phyloP scores from a whole-genome alignment of 2,113 vertebrate species.

The Lucifuga dentata region DNA sequence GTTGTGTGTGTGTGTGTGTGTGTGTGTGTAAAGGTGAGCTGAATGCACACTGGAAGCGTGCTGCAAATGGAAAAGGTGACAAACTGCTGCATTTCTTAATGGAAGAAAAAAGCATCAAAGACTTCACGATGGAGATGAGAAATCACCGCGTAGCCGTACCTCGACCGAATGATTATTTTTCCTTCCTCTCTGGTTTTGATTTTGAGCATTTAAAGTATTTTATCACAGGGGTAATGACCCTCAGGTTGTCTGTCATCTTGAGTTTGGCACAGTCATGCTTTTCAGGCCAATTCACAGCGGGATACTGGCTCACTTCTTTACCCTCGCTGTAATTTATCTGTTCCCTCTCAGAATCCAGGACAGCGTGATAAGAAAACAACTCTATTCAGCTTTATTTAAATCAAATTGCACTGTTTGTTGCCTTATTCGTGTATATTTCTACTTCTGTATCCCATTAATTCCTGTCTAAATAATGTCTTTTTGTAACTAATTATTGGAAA shows the following conservation, averaged over 20 bases:
- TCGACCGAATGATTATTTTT: slow-evolving; percentile 9
- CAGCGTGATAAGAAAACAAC: slow-evolving; percentile 25
- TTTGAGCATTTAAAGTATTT: slow-evolving; percentile 40
- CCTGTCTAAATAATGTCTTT: not conserved
- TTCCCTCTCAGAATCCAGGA: slow-evolving; percentile 29
- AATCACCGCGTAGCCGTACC: not conserved
- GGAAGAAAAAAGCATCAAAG: slow-evolving; percentile 23
- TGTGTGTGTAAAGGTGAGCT: slow-evolving; percentile 54
- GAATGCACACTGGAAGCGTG: not conserved
- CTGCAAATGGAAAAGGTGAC: slow-evolving; percentile 31
- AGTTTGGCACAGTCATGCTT: slow-evolving; percentile 50
- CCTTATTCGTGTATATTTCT: not conserved
- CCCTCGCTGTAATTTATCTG: slow-evolving; percentile 56
- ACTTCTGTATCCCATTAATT: no score
- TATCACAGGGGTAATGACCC: slow-evolving; percentile 68
- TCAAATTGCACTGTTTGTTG: not conserved
- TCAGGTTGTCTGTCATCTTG: slow-evolving; percentile 57
- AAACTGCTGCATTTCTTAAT: slow-evolving; percentile 45
- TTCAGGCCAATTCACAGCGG: slow-evolving; percentile 61
- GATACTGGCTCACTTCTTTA: slow-evolving; percentile 62
- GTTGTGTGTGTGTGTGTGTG: no score
- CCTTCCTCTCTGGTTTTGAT: slow-evolving; percentile 39
- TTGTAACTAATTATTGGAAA: not conserved
- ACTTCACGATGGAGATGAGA: slow-evolving; percentile 3
- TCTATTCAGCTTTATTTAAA: not conserved